Conservation (phyloP, 2,888 invertebrate genomes). For the Brenthis hecate region DNA sequence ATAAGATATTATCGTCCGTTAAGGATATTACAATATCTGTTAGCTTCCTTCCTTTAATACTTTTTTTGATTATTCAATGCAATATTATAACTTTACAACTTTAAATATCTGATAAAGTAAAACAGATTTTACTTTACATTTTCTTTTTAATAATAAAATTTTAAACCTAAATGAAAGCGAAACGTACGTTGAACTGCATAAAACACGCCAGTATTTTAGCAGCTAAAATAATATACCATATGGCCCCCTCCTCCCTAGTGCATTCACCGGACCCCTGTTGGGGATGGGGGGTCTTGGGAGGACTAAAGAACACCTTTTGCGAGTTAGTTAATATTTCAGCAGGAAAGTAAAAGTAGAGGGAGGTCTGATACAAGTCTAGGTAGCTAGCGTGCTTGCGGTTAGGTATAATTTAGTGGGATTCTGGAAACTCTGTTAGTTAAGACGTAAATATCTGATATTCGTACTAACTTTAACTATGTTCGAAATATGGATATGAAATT, state of each 20-base stretch:
- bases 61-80: neutral
- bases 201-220: slow-evolving; percentile 42
- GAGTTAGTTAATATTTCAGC: slow-evolving; percentile 77
- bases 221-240: slow-evolving; percentile 46
- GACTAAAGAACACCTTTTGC: slow-evolving; percentile 66
- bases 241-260: slow-evolving; percentile 44
- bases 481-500: neutral
- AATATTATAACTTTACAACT: neutral
- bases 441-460: slow-evolving; percentile 1
- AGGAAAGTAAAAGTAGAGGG: slow-evolving; percentile 70
- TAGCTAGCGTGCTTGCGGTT: slow-evolving; percentile 34
- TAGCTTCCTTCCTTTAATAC: too few species aligned
- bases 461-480: neutral
- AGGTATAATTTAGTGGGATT: slow-evolving; percentile 35
- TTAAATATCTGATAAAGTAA: slow-evolving; percentile 7
- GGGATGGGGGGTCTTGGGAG: slow-evolving; percentile 38
- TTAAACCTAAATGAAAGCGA: slow-evolving; percentile 26
- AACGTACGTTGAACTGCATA: slow-evolving; percentile 47
- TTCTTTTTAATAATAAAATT: slow-evolving; percentile 16
- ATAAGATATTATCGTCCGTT: too few species aligned
- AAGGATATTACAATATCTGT: too few species aligned
- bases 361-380: slow-evolving; percentile 41
- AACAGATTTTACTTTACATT: slow-evolving; percentile 9
- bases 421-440: slow-evolving; percentile 17
- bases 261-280: slow-evolving; percentile 61